Base-by-base conservation (phyloP, 2,113 vertebrate genomes). In the Triplophysa tibetana region DNA sequence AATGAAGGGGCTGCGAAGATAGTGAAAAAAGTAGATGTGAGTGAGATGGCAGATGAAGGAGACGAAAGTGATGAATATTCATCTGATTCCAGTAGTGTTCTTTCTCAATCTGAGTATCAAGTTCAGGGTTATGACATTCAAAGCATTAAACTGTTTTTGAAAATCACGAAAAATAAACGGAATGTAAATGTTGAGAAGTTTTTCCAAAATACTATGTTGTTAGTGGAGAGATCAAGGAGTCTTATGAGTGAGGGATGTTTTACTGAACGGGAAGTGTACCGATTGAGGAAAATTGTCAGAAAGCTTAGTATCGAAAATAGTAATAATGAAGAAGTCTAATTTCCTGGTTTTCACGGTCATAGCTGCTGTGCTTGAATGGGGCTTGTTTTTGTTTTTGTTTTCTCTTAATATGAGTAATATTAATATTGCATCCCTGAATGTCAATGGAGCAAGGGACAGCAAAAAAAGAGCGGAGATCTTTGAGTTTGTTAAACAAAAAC, bases 361-460 rank as follows among this genome's bases (percentile, higher is more conserved):
- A 1, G 17, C 17, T 56, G 17, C 1, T 1, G 17, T 67, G 75
- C 19, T 23, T 12, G 12, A 24, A 21, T 66, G 33, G 64, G 33
- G 13, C 9, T 1, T 41, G 1, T 41, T 77, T 2, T n/a, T 52
- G n/a, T n/a, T n/a, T n/a, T n/a, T n/a, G 11, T 11, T 14, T 29
- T 29, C 26, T 2, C 13, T 5, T 2, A 13, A 9, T 2, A 63
- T 48, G 33, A 41, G 2, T 43, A 43, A 75, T n/a, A 75, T 63
- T 8, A 24, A 21, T 11, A 65, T 65, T 8, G 61, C 74, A 65
- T 65, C 61, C 3, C 11, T 29, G 45, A 65, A 77, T 65, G 74
- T 65, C 2, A 77, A 65, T 29, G 14, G 74, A 11, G 74, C 62
- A n/a, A 52, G 61, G 29, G 62, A 77, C 12, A 14, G 43, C 24